Evolutionary conservation across 2,888 invertebrate species (phyloP).

Genomic region (Drosophila percnosoma): DNA sequence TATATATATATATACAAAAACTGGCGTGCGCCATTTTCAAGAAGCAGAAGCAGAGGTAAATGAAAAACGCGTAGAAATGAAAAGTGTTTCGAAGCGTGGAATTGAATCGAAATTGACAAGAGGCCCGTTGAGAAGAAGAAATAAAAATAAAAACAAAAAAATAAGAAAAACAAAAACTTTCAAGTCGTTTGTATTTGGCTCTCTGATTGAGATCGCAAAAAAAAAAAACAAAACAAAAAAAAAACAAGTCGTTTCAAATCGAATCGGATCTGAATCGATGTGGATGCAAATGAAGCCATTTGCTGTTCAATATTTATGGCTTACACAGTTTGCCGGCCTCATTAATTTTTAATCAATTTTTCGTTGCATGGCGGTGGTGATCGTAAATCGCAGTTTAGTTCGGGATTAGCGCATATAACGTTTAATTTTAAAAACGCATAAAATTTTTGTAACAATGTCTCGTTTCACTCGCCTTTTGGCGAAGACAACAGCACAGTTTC

Average conservation of each 20-base stretch:
- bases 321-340: constrained; percentile 62
- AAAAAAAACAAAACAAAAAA: not conserved
- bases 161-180: constrained; percentile 5
- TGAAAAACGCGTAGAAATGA: constrained; percentile 51
- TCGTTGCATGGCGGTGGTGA: constrained; percentile 51
- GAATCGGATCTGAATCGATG: constrained; percentile 31
- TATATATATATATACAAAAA: not conserved
- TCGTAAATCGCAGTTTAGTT: constrained; percentile 79
- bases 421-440: constrained; percentile 81
- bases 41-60: not conserved
- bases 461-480: not conserved
- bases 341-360: constrained; percentile 79
- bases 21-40: constrained; percentile 71
- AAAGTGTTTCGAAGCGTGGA: constrained; percentile 66
- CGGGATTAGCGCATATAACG: constrained; percentile 78
- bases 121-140: not conserved
- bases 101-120: constrained; percentile 12
- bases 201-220: constrained; percentile 9
- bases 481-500: constrained; percentile 4
- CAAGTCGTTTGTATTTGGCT: constrained; percentile 3
- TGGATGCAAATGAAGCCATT: constrained; percentile 78
- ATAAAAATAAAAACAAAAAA: not conserved
- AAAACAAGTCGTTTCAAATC: constrained; percentile 3
- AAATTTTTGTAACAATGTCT: constrained; percentile 79
- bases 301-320: constrained; percentile 66